Evolutionary conservation across 2,888 invertebrate species (phyloP).

Genomic region (Euproctis similis): DNA sequence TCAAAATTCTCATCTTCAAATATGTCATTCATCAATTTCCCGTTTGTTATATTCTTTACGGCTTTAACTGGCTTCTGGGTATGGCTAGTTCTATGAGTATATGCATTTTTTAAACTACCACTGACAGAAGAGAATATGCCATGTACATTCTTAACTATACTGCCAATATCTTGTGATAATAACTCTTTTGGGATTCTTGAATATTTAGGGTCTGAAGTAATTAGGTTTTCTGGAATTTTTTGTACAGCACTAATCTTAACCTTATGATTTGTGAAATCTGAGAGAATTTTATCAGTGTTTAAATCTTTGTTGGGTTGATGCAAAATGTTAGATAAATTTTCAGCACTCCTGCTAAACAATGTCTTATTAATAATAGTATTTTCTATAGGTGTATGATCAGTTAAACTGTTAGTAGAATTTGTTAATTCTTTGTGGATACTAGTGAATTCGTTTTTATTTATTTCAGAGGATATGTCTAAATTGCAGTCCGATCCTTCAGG

Average conservation of each 20-base stretch:
- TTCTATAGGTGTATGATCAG: conserved; percentile 30
- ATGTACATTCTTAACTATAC: conserved; percentile 67
- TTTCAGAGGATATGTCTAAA: conserved; percentile 2
- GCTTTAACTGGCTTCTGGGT: conserved; percentile 39
- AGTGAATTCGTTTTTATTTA: conserved; percentile 8
- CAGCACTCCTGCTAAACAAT: conserved; percentile 50
- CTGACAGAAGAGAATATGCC: conserved; percentile 68
- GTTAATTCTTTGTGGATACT: conserved; percentile 29
- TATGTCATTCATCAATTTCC: conserved; percentile 62
- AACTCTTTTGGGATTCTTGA: conserved; percentile 55
- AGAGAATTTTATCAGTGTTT: conserved; percentile 47
- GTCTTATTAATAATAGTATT: conserved; percentile 29
- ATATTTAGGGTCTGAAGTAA: conserved; percentile 33
- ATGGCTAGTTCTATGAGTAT: conserved; percentile 40
- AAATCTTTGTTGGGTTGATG: conserved; percentile 36
- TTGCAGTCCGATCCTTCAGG: background rate
- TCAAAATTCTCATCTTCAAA: conserved; percentile 48
- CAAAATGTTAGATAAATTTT: conserved; percentile 40
- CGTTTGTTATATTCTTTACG: conserved; percentile 42
- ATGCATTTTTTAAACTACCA: conserved; percentile 63
- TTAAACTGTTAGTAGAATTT: conserved; percentile 49
- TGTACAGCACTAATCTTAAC: conserved; percentile 47
- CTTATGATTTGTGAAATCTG: conserved; percentile 49
- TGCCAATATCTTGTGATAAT: conserved; percentile 58
- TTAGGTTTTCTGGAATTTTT: conserved; percentile 42